Evolutionary conservation across 2,797 vertebrate genomes (phyloP).

Genomic region (Sternarchorhynchus goeldii): DNA sequence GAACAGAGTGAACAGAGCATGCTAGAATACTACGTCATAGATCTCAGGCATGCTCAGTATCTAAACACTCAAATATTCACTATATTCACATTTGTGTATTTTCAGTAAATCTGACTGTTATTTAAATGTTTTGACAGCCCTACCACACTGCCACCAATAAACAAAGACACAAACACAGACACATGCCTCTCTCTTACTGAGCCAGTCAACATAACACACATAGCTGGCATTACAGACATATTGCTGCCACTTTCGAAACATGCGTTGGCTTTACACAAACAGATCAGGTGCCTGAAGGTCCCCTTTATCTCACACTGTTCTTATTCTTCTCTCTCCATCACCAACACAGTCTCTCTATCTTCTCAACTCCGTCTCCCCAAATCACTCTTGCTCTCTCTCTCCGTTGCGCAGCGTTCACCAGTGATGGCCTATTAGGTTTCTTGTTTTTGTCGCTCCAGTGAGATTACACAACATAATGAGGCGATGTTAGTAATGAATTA

Average conservation of each 20-base stretch:
- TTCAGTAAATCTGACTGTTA: too few relatives aligned
- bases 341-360: not conserved
- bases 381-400: not conserved
- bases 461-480: too few relatives aligned
- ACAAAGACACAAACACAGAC: slow-evolving; percentile 22
- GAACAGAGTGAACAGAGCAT: too few relatives aligned
- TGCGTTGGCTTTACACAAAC: slow-evolving; percentile 33
- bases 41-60: too few relatives aligned
- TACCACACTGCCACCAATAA: slow-evolving; percentile 2
- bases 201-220: slow-evolving; percentile 47
- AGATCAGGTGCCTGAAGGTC: slow-evolving; percentile 42
- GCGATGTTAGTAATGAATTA: too few relatives aligned
- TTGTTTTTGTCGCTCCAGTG: too few relatives aligned
- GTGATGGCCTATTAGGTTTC: too few relatives aligned
- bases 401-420: too few relatives aligned
- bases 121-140: too few relatives aligned
- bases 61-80: too few relatives aligned
- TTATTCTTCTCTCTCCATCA: not conserved
- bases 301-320: not conserved
- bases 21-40: too few relatives aligned
- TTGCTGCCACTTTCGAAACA: slow-evolving; percentile 34
- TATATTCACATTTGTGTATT: too few relatives aligned
- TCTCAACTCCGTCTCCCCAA: not conserved
- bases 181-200: slow-evolving; percentile 19
- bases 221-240: slow-evolving; percentile 55